Conservation (phyloP, 2,888 invertebrate species). For the Torymus texanus region DNA sequence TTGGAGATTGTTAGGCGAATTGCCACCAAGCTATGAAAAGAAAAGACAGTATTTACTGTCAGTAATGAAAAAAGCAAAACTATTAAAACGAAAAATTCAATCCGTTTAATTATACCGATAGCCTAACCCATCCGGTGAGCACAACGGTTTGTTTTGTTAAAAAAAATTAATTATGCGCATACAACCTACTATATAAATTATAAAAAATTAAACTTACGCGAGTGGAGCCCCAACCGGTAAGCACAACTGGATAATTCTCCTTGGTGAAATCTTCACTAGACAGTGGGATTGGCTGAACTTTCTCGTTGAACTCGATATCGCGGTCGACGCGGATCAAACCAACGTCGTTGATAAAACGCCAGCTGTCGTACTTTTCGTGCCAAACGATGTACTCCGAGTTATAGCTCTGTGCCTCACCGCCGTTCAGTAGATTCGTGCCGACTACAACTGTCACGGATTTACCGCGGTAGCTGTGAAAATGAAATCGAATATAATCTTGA, state of each 20-base stretch:
- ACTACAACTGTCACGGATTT: conserved; percentile 1
- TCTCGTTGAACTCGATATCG: conserved; percentile 37
- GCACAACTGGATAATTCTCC: conserved; percentile 8
- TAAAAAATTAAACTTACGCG: no score
- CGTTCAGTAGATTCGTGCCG: conserved; percentile 27
- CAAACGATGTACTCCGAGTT: conserved; percentile 32
- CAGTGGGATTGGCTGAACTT: conserved; percentile 28
- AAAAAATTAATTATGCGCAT: no score
- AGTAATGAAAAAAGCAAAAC: not conserved
- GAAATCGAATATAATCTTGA: no score
- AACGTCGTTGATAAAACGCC: conserved; percentile 25
- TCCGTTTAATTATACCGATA: no score
- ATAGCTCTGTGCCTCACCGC: conserved; percentile 1
- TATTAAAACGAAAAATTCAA: no score
- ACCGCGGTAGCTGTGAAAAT: no score
- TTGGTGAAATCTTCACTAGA: conserved; percentile 34
- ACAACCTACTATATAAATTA: no score
- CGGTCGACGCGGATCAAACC: conserved; percentile 35
- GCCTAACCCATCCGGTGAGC: no score
- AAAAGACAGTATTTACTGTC: not conserved
- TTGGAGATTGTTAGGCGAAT: conserved; percentile 49
- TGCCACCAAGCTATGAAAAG: conserved; percentile 23
- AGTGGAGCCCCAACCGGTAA: conserved; percentile 42
- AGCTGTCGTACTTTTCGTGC: conserved; percentile 19
- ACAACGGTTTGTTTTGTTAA: no score